Percentiles rank a stretch among this genome's conserved stretches.
Conservation (phyloP, 2,888 invertebrate species). For the Nemurella pictetii region DNA sequence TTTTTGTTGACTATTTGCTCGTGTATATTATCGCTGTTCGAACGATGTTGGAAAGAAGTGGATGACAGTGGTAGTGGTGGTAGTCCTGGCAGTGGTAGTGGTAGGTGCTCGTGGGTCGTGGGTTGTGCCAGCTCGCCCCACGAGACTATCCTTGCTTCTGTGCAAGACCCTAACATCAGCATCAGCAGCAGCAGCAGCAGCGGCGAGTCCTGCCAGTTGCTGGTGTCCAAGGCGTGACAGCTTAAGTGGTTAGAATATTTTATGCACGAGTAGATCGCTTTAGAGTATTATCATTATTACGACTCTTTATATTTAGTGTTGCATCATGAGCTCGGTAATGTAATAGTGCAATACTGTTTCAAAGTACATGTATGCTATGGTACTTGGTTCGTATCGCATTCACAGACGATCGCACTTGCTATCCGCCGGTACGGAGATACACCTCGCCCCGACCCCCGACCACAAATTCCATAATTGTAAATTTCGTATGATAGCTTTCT, state of each 20-base stretch:
- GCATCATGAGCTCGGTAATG: slow-evolving; percentile 18
- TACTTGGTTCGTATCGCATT: not conserved
- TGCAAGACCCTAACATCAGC: not conserved
- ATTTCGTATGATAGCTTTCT: slow-evolving; percentile 20
- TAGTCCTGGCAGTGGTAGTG: too few relatives aligned
- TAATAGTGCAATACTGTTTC: slow-evolving; percentile 3
- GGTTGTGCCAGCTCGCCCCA: not conserved
- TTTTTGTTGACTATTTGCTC: too few relatives aligned
- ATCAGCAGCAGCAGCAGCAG: too few relatives aligned
- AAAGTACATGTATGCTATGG: not conserved
- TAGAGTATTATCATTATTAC: slow-evolving; percentile 7
- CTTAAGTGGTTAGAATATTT: slow-evolving; percentile 22
- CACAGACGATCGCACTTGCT: not conserved
- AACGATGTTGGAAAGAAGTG: too few relatives aligned
- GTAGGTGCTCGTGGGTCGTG: too few relatives aligned
- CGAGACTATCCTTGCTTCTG: not conserved
- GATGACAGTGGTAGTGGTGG: too few relatives aligned
- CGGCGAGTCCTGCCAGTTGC: not conserved
- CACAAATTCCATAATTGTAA: slow-evolving; percentile 17
- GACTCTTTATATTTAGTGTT: slow-evolving; percentile 13
- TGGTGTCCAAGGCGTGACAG: slow-evolving; percentile 16
- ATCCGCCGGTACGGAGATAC: not conserved
- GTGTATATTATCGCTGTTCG: too few relatives aligned
- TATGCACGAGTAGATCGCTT: slow-evolving; percentile 22
- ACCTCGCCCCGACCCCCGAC: not conserved